Conservation (phyloP, 2,888 invertebrate species). For the Nephrotoma guestfalica region DNA sequence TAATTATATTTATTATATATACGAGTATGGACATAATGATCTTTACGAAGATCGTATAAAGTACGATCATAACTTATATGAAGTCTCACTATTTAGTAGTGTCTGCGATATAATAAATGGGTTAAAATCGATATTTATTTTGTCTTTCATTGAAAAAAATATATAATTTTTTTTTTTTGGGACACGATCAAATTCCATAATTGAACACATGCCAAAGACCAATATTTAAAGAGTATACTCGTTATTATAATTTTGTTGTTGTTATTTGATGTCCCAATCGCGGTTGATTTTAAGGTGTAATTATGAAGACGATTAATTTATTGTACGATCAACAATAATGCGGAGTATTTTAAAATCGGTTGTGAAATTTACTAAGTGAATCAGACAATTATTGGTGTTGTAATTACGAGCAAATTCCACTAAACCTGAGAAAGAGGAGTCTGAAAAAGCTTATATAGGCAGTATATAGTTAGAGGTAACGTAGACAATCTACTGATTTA, state of each 20-base stretch:
- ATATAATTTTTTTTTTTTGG: not conserved
- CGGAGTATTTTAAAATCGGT: not conserved
- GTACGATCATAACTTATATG: not conserved
- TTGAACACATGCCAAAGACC: not conserved
- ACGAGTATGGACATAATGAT: not conserved
- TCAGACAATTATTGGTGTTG: too few species aligned
- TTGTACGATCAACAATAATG: not conserved
- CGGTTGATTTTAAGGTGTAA: not conserved
- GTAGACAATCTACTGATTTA: too few species aligned
- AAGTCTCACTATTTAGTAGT: not conserved
- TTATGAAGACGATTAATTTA: not conserved
- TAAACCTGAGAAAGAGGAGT: too few species aligned
- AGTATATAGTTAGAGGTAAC: too few species aligned
- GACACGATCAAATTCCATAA: not conserved
- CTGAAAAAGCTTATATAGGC: too few species aligned
- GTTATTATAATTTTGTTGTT: not conserved
- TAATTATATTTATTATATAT: not conserved
- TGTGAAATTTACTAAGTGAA: not conserved
- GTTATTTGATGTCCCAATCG: not conserved
- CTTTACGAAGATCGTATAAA: not conserved
- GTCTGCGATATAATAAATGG: not conserved
- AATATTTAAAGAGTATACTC: not conserved
- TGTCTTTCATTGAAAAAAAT: not conserved
- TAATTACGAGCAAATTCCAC: too few species aligned
- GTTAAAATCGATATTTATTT: not conserved